Evolutionary conservation across 2,797 vertebrate genomes (phyloP), one percentile per base, ranked within the genome.

Genomic region (Tympanoctomys barrerae): DNA sequence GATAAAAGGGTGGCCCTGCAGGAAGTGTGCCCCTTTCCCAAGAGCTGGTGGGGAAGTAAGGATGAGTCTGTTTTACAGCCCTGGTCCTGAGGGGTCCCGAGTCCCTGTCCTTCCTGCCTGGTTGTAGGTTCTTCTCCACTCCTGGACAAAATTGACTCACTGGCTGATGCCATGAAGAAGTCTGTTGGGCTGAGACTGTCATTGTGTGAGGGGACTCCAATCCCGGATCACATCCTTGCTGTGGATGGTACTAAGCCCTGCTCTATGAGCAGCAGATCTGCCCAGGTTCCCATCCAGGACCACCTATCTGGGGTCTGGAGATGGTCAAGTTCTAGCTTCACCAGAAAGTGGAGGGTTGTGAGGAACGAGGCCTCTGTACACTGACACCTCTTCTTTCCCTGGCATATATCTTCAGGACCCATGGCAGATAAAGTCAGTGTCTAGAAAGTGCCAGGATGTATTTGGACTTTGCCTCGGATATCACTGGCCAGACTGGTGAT

Each of bases 381-480:
- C 12, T 18, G 52, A 75, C 26, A 42, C 79, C 33, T 3, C 57
- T 91, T 54, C 39, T 71, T 87, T 93, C 62, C 90, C 28, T 42
- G 49, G 46, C 71, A 81, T n/a, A n/a, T n/a, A 33, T 77, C 26
- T 92, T 94, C 83, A 88, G 12, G 70, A 52, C 77, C 24, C 79
- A 80, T 82, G 59, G 31, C 26, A 84, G 66, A 9, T 66, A 12
- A 96, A 16, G 75, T 91, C 88, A 93, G 16, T 81, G 77, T 85
- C 93, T 94, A 70, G 90, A n/a, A 86, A 94, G n/a, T 87, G 82
- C 94, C 84, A 87, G 84, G 10, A 42, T 89, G 61, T 31, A 92
- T 85, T 95, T 94, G 86, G 52, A 64, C 28, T 96, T 75, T 0
- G 0, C 46, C 70, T 95, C 96, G 75, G 70, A 88, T 42, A 59